phyloP scores from a whole-genome alignment of 2,888 invertebrate species.

The Dryobotodes eremita region DNA sequence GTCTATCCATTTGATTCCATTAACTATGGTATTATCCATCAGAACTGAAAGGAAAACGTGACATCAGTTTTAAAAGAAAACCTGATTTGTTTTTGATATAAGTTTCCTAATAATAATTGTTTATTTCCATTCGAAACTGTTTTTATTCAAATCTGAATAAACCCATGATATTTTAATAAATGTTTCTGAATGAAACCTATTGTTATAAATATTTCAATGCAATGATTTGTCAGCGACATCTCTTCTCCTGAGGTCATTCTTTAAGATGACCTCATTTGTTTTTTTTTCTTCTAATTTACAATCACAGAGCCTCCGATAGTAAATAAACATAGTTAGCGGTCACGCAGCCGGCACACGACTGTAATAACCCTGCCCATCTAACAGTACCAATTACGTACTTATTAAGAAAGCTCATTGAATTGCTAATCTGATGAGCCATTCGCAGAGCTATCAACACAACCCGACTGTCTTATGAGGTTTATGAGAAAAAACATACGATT shows the following conservation, averaged over 20 bases:
- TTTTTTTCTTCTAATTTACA: neutral
- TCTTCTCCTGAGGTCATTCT: neutral
- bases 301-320: neutral
- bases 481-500: conserved; percentile 29
- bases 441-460: conserved; percentile 45
- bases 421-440: conserved; percentile 68
- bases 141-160: neutral
- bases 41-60: neutral
- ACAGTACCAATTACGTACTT: conserved; percentile 77
- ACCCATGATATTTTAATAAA: too few species aligned
- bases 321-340: conserved; percentile 45
- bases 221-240: neutral
- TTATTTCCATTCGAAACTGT: neutral
- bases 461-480: conserved; percentile 33
- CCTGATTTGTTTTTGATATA: neutral
- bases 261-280: neutral
- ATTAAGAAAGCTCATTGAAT: conserved; percentile 79
- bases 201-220: neutral
- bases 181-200: neutral
- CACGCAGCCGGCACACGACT: conserved; percentile 28
- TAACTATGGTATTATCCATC: neutral
- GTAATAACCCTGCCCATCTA: conserved; percentile 44
- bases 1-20: neutral
- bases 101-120: neutral
- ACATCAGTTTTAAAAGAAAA: neutral